Base-by-base conservation (phyloP, 2,113 vertebrate species). In the Hippopotamus amphibius region DNA sequence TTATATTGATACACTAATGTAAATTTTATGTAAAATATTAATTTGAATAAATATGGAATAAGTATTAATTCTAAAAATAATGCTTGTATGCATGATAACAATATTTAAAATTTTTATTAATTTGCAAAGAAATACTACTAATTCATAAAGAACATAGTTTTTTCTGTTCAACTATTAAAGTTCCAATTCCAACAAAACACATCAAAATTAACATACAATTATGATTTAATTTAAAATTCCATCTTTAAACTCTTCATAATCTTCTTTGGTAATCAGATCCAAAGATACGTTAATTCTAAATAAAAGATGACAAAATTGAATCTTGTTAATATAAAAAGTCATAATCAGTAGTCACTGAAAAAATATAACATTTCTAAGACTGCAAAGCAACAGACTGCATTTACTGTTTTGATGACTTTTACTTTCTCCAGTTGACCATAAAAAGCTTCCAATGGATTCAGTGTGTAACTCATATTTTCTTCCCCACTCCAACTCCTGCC, bases 211-310 rank as follows among this genome's bases (percentile, higher is more conserved):
- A 81, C 46, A 93, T 88, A 87, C 50, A 93, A 65, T 88, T 85
- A 85, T 41, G 41, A 96, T 68, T 93, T 65, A 84, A 92, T 86
- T 97, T 80, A 81, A 93, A 30, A 21, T 77, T 94, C 14, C 63
- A 69, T 87, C 93, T 96, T 95, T 93, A 71, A 80, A 92, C 1
- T 97, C 91, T 96, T 97, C 93, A 90, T 57, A 81, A 71, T 97
- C 95, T 94, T 97, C 97, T 86, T 61, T 68, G 30, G 55, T 50
- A 87, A 95, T 88, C 3, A 93, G 86, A 82, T 90, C 93, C 97
- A 96, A 68, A 93, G 50, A 90, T 1, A 87, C 19, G 71, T 61
- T 93, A 93, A 61, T 61, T 94, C 97, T 97, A 97, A 96, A 93
- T 74, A 63, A 88, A 97, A 97, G 69, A 68, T 74, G 50, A 97